Evolutionary conservation across 2,888 invertebrate genomes (phyloP).

Genomic region (Diogma glabrata): DNA sequence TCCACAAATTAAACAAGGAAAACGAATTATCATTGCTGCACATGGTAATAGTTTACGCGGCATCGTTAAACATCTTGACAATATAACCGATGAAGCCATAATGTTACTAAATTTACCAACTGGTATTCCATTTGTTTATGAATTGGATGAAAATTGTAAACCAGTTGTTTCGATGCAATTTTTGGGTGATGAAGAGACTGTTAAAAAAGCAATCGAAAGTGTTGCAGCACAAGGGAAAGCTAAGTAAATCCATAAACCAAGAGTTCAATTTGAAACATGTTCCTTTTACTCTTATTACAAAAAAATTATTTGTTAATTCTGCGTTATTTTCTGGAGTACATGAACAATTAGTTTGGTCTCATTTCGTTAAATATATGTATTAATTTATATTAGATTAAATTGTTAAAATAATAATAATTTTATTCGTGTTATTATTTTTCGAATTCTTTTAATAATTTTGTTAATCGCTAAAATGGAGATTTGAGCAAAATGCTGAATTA

Average conservation of each 20-base stretch:
- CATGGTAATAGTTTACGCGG: slow-evolving; percentile 80
- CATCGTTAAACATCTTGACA: slow-evolving; percentile 74
- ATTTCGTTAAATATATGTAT: too few relatives aligned
- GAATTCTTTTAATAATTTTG: too few relatives aligned
- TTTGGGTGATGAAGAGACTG: slow-evolving; percentile 67
- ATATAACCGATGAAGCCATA: slow-evolving; percentile 61
- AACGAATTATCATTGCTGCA: slow-evolving; percentile 60
- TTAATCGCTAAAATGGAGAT: too few relatives aligned
- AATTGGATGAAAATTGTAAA: slow-evolving; percentile 55
- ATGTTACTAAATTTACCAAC: slow-evolving; percentile 68
- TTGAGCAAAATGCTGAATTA: too few relatives aligned
- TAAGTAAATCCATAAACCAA: slow-evolving; percentile 38
- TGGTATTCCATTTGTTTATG: slow-evolving; percentile 69
- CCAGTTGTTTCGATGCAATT: slow-evolving; percentile 61
- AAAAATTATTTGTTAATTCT: slow-evolving; percentile 4
- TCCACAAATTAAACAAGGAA: slow-evolving; percentile 33
- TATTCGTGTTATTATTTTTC: too few relatives aligned
- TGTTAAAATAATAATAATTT: too few relatives aligned
- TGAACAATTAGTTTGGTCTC: too few relatives aligned
- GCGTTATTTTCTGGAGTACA: too few relatives aligned
- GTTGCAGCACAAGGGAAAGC: slow-evolving; percentile 70
- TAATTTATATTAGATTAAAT: too few relatives aligned
- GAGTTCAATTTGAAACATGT: not conserved
- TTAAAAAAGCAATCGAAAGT: slow-evolving; percentile 62
- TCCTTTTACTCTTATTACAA: not conserved